Conservation (phyloP, 2,797 vertebrate species). For the Pantherophis vulpinus region DNA sequence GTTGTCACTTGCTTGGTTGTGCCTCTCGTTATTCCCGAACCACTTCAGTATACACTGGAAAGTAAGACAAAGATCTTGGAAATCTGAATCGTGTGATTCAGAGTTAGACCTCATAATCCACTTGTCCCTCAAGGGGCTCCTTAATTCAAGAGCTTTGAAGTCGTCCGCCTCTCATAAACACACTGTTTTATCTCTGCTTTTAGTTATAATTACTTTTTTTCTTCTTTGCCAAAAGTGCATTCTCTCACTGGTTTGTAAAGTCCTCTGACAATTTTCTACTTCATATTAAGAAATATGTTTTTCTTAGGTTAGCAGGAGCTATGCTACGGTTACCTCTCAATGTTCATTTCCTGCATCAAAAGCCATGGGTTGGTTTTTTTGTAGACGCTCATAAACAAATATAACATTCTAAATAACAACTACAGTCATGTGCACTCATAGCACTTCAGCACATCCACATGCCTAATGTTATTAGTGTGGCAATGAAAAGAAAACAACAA, state of each 20-base stretch:
- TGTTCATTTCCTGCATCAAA: neutral
- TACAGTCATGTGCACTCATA: neutral
- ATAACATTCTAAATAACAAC: neutral
- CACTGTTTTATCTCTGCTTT: conserved; percentile 31
- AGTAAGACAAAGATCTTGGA: conserved; percentile 65
- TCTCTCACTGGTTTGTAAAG: conserved; percentile 24
- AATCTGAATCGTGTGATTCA: conserved; percentile 67
- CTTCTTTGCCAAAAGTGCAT: conserved; percentile 38
- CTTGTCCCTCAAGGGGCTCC: conserved; percentile 68
- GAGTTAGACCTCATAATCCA: conserved; percentile 66
- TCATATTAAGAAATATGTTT: neutral
- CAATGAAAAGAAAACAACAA: neutral
- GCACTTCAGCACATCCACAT: neutral
- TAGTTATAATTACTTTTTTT: conserved; percentile 47
- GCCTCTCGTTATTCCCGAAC: too few relatives aligned
- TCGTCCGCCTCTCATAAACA: conserved; percentile 63
- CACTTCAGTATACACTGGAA: conserved; percentile 70
- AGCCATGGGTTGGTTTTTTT: neutral
- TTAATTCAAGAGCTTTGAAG: conserved; percentile 70
- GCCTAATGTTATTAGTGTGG: neutral
- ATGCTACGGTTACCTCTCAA: neutral
- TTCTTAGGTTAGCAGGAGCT: conserved; percentile 6
- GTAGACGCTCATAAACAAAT: neutral
- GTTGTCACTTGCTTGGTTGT: too few relatives aligned
- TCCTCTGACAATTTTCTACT: conserved; percentile 20